Conservation (phyloP, 2,797 vertebrate species). For the Acomys russatus region DNA sequence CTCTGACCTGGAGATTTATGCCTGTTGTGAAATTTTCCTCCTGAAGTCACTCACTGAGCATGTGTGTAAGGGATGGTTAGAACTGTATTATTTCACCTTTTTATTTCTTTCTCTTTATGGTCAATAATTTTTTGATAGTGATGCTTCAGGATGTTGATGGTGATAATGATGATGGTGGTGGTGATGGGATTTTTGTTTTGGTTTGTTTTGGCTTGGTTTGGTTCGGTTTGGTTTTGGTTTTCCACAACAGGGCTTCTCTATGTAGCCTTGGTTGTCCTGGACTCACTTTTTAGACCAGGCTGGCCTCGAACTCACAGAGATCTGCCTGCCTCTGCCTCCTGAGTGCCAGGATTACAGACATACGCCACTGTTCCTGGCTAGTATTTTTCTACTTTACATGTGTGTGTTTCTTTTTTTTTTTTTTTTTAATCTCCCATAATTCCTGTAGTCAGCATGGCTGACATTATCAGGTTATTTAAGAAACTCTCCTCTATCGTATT, state of each 20-base stretch:
- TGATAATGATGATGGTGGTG: neutral
- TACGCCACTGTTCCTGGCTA: neutral
- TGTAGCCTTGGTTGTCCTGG: no score
- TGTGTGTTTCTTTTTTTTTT: neutral
- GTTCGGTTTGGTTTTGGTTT: no score
- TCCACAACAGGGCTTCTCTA: no score
- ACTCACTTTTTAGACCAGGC: no score
- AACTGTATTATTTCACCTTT: neutral
- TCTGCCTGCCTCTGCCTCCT: no score
- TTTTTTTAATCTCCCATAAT: no score
- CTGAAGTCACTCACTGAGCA: neutral
- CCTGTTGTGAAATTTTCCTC: neutral
- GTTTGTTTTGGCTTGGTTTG: no score
- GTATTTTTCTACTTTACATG: neutral
- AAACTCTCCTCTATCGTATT: neutral
- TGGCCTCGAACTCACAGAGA: no score
- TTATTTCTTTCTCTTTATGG: neutral
- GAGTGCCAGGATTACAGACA: no score
- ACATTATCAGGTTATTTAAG: neutral
- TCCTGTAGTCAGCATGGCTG: neutral
- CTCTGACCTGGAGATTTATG: neutral
- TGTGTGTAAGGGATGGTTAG: neutral
- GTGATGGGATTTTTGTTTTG: no score
- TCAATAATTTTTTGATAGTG: neutral
- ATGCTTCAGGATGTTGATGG: neutral